A percentile compares a stretch with the other conserved stretches of the same genome.
phyloP scores from a whole-genome alignment of 92 coral and sea anemone genomes.

The Palythoa heliodiscus region DNA sequence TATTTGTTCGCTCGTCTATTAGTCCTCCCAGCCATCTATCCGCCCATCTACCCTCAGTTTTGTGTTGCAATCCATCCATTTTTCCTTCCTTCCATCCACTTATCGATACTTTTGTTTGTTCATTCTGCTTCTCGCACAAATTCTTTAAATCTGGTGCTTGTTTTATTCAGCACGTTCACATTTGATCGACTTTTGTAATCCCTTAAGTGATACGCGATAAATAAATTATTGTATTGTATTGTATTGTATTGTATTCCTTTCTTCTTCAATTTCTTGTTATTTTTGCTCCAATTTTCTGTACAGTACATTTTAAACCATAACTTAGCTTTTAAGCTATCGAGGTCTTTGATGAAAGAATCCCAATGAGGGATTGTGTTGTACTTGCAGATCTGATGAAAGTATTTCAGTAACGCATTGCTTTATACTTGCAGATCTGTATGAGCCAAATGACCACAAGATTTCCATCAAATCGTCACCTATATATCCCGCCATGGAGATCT shows the following conservation, averaged over 20 bases:
- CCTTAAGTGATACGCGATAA: too few relatives aligned
- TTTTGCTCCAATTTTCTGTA: too few relatives aligned
- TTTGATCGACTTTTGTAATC: too few relatives aligned
- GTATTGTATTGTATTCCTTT: background rate
- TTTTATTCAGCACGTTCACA: too few relatives aligned
- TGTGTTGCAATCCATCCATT: background rate
- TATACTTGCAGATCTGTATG: conserved; percentile 66
- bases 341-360: too few relatives aligned
- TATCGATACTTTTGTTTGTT: background rate
- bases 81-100: background rate
- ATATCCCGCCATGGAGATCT: conserved; percentile 72
- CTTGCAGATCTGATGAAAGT: background rate
- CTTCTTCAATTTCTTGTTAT: background rate
- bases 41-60: background rate
- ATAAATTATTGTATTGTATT: too few relatives aligned
- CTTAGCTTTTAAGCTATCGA: too few relatives aligned
- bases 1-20: background rate
- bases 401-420: background rate
- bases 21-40: background rate
- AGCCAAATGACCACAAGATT: conserved; percentile 33
- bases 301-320: too few relatives aligned
- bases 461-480: conserved; percentile 72
- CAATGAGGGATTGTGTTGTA: too few relatives aligned
- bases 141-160: too few relatives aligned
- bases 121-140: too few relatives aligned